These are phyloP conservation scores for Pseudomyrmex dendroicus DNA, from an alignment of 1,140 invertebrate species.

Conservation along the genomic window DNA sequence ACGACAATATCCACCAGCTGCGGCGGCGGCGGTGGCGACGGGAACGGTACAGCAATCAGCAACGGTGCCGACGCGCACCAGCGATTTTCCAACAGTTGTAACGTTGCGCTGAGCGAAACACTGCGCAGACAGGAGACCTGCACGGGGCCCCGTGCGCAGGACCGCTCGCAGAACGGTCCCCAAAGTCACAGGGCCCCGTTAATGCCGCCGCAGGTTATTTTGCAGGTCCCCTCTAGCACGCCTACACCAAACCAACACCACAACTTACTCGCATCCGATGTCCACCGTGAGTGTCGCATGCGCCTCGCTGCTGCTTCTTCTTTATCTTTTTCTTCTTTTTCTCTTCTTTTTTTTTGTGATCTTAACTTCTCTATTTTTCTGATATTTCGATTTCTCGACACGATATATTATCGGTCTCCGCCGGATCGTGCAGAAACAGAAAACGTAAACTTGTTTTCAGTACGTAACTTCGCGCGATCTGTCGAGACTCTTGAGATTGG, in stretches of 20 bases:
- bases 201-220: conserved; percentile 89
- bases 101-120: conserved; percentile 78
- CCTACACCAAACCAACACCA: conserved; percentile 87
- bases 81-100: conserved; percentile 76
- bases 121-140: conserved; percentile 77
- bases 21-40: conserved; percentile 72
- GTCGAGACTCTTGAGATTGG: not conserved
- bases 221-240: conserved; percentile 89
- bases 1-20: conserved; percentile 75
- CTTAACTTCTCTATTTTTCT: not conserved
- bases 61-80: conserved; percentile 78
- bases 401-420: not conserved
- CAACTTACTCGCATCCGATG: conserved; percentile 88
- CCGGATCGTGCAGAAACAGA: not conserved
- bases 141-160: conserved; percentile 82
- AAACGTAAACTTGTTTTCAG: not conserved
- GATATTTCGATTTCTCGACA: not conserved
- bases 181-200: conserved; percentile 77
- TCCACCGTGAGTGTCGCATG: conserved; percentile 90
- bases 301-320: conserved; percentile 79
- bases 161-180: conserved; percentile 62
- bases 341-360: conserved; percentile 8
- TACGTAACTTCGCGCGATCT: not conserved
- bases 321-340: conserved; percentile 48
- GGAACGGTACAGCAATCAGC: conserved; percentile 83